Percentiles rank a stretch among this genome's conserved stretches.
These are phyloP conservation scores for Neosilurus mollespiculum DNA, from an alignment of 2,797 vertebrate species.

Conservation along the genomic window DNA sequence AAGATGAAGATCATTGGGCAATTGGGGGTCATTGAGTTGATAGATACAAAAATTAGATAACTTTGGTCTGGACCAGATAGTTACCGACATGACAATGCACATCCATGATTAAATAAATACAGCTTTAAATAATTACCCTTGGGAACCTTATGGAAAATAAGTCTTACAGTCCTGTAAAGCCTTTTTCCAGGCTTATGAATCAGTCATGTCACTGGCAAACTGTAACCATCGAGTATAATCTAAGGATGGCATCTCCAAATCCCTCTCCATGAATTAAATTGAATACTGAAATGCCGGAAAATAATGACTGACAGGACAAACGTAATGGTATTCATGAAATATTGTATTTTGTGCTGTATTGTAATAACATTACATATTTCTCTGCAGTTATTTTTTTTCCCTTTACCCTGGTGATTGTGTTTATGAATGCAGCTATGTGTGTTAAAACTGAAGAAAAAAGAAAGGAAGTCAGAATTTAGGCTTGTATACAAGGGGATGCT, in stretches of 20 bases:
- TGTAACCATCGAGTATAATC: background rate
- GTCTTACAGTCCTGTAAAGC: background rate
- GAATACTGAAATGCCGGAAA: background rate
- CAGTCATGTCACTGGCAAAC: background rate
- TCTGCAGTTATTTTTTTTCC: background rate
- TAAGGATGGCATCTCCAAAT: background rate
- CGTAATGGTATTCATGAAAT: slow-evolving; percentile 14
- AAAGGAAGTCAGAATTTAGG: background rate
- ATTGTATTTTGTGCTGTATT: background rate
- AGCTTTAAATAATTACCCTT: too few relatives aligned
- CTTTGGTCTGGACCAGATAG: background rate
- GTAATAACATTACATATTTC: slow-evolving; percentile 6
- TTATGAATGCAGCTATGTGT: too few relatives aligned
- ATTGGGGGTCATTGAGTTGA: background rate
- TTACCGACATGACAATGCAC: background rate
- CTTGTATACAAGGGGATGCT: background rate
- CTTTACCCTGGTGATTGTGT: background rate
- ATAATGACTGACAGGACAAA: background rate
- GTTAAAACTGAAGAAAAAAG: background rate
- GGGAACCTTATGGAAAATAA: background rate
- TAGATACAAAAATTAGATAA: background rate
- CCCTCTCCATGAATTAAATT: too few relatives aligned
- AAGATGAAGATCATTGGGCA: background rate
- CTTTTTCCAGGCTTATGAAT: background rate
- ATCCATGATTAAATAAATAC: background rate